These are phyloP conservation scores for Drosophila subquinaria DNA, from an alignment of 2,888 invertebrate genomes.

Conservation along the genomic window DNA sequence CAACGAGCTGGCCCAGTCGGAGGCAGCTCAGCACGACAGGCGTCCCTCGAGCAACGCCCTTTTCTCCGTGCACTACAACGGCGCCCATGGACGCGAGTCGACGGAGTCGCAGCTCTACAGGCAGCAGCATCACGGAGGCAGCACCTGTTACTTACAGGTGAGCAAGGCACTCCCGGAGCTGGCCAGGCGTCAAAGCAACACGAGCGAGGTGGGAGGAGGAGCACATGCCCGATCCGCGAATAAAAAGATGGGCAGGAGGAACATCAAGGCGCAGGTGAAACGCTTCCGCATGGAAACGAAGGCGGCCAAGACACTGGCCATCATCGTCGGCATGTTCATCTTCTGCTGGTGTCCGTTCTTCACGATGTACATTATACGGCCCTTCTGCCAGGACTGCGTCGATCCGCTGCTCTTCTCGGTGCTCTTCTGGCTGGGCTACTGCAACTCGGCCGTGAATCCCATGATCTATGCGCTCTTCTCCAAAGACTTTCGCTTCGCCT, in stretches of 20 bases:
- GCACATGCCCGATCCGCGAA: conserved; percentile 76
- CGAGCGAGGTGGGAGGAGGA: conserved; percentile 68
- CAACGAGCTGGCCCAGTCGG: conserved; percentile 79
- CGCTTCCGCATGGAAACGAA: conserved; percentile 98
- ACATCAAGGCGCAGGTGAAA: conserved; percentile 96
- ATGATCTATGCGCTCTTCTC: conserved; percentile 97
- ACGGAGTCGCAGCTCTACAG: conserved; percentile 86
- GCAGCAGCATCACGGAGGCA: conserved; percentile 75
- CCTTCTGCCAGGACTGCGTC: conserved; percentile 94
- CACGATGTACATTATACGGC: conserved; percentile 95
- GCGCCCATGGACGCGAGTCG: conserved; percentile 89
- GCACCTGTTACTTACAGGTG: conserved; percentile 88
- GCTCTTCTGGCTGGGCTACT: conserved; percentile 98
- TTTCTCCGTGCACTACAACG: conserved; percentile 89
- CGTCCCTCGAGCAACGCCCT: conserved; percentile 81
- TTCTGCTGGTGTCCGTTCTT: conserved; percentile 99
- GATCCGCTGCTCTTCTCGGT: conserved; percentile 94
- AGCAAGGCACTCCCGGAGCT: conserved; percentile 85
- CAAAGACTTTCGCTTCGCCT: conserved; percentile 97
- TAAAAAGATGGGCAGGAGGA: conserved; percentile 92
- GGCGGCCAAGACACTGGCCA: conserved; percentile 97
- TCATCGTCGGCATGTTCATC: conserved; percentile 98
- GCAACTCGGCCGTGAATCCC: conserved; percentile 98
- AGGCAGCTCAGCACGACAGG: conserved; percentile 69
- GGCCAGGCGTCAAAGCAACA: conserved; percentile 78